Evolutionary conservation across 1,140 invertebrate genomes (phyloP), one percentile per base, ranked within the genome.

Genomic region (Aphelinus atriplicis): DNA sequence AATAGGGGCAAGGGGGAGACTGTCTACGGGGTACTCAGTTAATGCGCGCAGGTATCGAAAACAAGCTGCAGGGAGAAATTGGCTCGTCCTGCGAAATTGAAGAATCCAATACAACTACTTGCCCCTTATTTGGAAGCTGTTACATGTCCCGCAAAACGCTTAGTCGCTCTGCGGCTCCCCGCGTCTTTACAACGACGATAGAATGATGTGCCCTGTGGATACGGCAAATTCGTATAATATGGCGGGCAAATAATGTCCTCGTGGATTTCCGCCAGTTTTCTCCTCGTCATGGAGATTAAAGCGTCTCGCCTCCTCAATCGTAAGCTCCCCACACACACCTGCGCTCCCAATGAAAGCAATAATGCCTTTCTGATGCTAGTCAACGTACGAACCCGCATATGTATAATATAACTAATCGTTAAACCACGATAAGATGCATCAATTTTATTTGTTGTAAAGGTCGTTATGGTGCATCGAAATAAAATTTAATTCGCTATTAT

Each of bases 41-140:
- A 67, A 66, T 62, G 57, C 64, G 10, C 47, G 2, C 55, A 43
- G 26, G 26, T 73, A 58, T 43, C 1, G 63, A 9, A 58, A 66
- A 73, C 56, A 63, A 66, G 26, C 64, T 60, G 47, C 26, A 26
- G 26, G 71, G 61, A 73, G 63, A 73, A 72, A 72, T 48, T 63
- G 43, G 26, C 51, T 71, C 61, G 48, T 71, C 63, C 47, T 47
- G 43, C 61, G 45, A 71, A 65, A 72, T 72, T 51, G 71, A 65
- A 58, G 42, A 64, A 58, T 48, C 3, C 45, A 7, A 7, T 47
- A 48, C 56, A 42, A 3, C 5, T 42, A 7, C 0, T 50, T 43
- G 5, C 56, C 4, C 26, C 26, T 26, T 26, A 0, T 26, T 26
- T 26, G 26, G 26, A 26, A 50, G 10, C 60, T 69, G 45, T 68